Evolutionary conservation across 2,797 vertebrate species (phyloP).

Genomic region (Centroberyx gerrardi): DNA sequence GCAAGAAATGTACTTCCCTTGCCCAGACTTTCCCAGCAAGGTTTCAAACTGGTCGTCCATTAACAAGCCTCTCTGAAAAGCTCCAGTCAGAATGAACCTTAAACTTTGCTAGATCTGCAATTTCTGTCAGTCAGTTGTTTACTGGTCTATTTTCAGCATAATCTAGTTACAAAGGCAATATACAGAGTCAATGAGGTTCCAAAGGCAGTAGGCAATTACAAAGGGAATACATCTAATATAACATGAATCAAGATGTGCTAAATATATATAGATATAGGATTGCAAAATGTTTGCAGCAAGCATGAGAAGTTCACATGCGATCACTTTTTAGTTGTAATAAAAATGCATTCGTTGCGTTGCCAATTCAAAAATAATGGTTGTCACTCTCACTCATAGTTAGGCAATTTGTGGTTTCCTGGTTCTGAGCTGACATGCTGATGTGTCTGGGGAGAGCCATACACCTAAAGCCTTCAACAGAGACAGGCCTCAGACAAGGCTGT

Average conservation of each 20-base stretch:
- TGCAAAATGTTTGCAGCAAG: too few species aligned
- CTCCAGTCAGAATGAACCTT: slow-evolving; percentile 1
- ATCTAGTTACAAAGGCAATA: slow-evolving; percentile 24
- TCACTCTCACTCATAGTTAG: slow-evolving; percentile 31
- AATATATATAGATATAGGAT: too few species aligned
- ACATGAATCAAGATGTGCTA: too few species aligned
- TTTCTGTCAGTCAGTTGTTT: slow-evolving; percentile 25
- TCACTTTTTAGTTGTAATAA: slow-evolving; percentile 27
- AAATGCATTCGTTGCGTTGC: slow-evolving; percentile 42
- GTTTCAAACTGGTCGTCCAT: too few species aligned
- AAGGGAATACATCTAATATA: too few species aligned
- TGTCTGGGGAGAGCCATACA: slow-evolving; percentile 15
- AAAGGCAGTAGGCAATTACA: not conserved
- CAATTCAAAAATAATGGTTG: slow-evolving; percentile 45
- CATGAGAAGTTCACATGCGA: too few species aligned
- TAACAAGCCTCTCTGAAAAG: too few species aligned
- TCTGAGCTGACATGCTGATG: slow-evolving; percentile 38
- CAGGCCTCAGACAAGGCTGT: slow-evolving; percentile 42
- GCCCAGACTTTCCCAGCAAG: too few species aligned
- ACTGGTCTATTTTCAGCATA: slow-evolving; percentile 30
- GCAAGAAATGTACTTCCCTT: too few species aligned
- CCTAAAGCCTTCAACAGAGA: slow-evolving; percentile 5
- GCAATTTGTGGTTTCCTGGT: slow-evolving; percentile 39
- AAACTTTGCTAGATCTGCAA: slow-evolving; percentile 23
- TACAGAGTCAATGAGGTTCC: not conserved